Evolutionary conservation across 2,888 invertebrate species (phyloP), one percentile per base, ranked within the genome.

Genomic region (Drosophila paracracens): DNA sequence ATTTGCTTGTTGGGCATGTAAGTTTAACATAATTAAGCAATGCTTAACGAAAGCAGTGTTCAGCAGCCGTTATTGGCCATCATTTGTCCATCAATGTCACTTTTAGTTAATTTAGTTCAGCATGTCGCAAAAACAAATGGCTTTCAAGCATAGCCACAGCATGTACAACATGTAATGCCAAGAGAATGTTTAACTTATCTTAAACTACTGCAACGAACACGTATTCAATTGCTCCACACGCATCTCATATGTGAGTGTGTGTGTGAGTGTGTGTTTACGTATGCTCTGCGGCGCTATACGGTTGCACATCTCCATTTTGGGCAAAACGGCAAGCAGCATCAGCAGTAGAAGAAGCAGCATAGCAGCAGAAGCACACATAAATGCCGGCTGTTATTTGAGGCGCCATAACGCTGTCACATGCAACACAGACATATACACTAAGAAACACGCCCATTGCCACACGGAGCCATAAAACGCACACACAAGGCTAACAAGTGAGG

Each of bases 331-430:
- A 48, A 35, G 40, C n/a, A 25, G 13, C 64, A 38, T 31, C 21
- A 35, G 8, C 52, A 33, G 21, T 21, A 13, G 31, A 29, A 53
- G 21, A 36, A 16, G 8, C 48, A 50, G 27, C 50, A 27, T 1
- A 36, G 70, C 8, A 59, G 69, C 36, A 50, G 56, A 62, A 70
- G 63, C 73, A 80, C 74, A 75, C 74, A 85, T 76, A 76, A 86
- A 86, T 77, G 79, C 87, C 79, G 85, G 84, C 84, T 74, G 87
- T 88, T 87, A 89, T 87, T 68, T 75, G 82, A 81, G 83, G 89
- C 85, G 81, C 77, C 87, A 89, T 87, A 81, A 87, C 87, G 77
- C 83, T 87, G 85, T 81, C 81, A 83, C 82, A 88, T 87, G 81
- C 82, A 83, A 83, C 81, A 56, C 64, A 52, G 51, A 61, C 60